Base-by-base conservation (phyloP, 2,888 invertebrate genomes). In the Andrena flavipes region DNA sequence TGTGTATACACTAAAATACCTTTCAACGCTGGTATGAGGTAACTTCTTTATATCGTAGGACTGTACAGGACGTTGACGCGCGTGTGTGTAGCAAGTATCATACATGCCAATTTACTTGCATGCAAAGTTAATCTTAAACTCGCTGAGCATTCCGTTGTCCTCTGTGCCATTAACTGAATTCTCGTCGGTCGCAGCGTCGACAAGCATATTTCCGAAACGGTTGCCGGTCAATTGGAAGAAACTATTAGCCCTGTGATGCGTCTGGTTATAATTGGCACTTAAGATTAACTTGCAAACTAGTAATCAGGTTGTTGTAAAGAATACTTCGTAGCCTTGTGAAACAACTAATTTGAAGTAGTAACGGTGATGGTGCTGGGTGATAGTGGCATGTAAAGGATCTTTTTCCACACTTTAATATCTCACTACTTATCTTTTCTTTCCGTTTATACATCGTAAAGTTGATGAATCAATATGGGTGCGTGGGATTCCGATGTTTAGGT, bases 311-410 rank as follows among this genome's bases (percentile, higher is more conserved):
- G 16, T 48, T 60, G 71, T 30, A 56, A 62, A 54, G 26, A 76
- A 65, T 68, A n/a, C 56, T 73, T 56, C 56, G 80, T 74, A 82
- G 75, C 69, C 76, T 82, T 69, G 60, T 60, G 56, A 65, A 59
- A 76, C 63, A 60, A 87, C 90, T 90, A 88, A 88, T 86, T 74
- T 64, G 68, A 80, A 73, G 73, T 86, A 87, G 81, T 82, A 86
- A 81, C 87, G 92, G 91, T 92, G 92, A 89, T 92, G 91, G 91
- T 91, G 84, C 88, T 89, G 90, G 90, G 89, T 91, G 90, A 91
- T 89, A 90, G 89, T 91, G 90, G 91, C 92, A 92, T 92, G 92
- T 88, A 84, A 88, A 84, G 82, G 87, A 84, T 86, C 84, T 84
- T 84, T 86, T 81, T 81, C 64, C 59, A 65, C 76, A 67, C 75